Conservation (phyloP, 2,113 vertebrate species). For the Cheirogaleus medius region DNA sequence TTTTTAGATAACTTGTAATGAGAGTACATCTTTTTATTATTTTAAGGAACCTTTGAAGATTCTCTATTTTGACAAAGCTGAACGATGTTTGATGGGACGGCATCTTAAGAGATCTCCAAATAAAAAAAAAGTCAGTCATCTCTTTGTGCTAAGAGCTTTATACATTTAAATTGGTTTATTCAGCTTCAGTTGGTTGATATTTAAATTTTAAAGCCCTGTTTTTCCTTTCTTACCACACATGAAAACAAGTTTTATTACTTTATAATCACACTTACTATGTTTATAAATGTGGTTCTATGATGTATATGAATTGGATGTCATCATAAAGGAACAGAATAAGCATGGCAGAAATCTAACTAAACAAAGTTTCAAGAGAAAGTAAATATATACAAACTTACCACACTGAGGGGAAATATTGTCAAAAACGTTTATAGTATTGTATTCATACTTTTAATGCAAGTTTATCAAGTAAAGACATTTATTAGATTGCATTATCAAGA, state of each 20-base stretch:
- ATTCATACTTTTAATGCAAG: conserved; percentile 13
- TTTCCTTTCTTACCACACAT: not conserved
- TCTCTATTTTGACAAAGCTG: conserved; percentile 23
- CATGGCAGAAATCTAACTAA: not conserved
- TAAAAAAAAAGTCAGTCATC: conserved; percentile 10
- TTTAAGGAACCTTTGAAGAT: not conserved
- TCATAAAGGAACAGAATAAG: conserved; percentile 27
- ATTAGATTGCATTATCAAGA: conserved; percentile 19
- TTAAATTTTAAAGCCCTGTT: conserved; percentile 1
- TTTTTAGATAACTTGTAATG: not conserved
- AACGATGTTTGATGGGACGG: not conserved
- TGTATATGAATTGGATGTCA: not conserved
- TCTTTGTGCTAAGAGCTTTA: not conserved
- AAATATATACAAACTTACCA: not conserved
- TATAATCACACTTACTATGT: not conserved
- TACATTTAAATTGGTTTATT: conserved; percentile 27
- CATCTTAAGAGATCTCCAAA: not conserved
- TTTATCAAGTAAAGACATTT: conserved; percentile 3
- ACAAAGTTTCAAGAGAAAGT: conserved; percentile 42
- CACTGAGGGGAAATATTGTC: not conserved
- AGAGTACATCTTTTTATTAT: not conserved
- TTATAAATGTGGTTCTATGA: not conserved
- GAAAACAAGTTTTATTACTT: not conserved
- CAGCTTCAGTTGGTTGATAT: not conserved
- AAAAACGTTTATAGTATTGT: not conserved